Evolutionary conservation across 2,888 invertebrate species (phyloP).

Genomic region (Aleiodes leptofemur): DNA sequence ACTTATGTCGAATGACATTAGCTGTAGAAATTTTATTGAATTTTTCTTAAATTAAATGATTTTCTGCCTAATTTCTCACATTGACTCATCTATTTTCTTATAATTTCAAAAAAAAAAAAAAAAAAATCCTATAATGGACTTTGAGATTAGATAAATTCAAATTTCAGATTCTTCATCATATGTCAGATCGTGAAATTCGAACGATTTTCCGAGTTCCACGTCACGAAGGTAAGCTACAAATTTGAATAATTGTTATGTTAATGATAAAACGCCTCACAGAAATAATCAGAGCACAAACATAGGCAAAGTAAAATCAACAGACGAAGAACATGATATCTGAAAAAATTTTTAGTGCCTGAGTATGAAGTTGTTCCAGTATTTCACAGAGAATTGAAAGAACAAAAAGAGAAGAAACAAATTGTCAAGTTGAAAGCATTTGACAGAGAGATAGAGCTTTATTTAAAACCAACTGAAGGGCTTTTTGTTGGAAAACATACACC

Average conservation of each 20-base stretch:
- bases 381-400: conserved; percentile 51
- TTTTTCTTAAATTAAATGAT: too few species aligned
- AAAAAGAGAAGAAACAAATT: conserved; percentile 27
- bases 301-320: not conserved
- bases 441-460: conserved; percentile 60
- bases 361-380: conserved; percentile 64
- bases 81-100: too few species aligned
- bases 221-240: conserved; percentile 54
- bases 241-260: conserved; percentile 9
- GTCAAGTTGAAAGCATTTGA: conserved; percentile 60
- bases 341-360: conserved; percentile 64
- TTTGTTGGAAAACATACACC: conserved; percentile 63
- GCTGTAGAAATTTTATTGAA: too few species aligned
- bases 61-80: too few species aligned
- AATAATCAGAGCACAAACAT: not conserved
- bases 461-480: conserved; percentile 63
- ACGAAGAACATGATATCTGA: conserved; percentile 4
- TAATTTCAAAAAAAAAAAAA: too few species aligned
- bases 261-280: not conserved
- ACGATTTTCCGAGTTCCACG: conserved; percentile 58
- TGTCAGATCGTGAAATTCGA: conserved; percentile 62
- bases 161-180: conserved; percentile 61
- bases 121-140: too few species aligned
- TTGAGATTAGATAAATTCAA: not conserved
- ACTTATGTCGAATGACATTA: too few species aligned